Conservation (phyloP, 2,888 invertebrate species). For the Cosmia pyralina region DNA sequence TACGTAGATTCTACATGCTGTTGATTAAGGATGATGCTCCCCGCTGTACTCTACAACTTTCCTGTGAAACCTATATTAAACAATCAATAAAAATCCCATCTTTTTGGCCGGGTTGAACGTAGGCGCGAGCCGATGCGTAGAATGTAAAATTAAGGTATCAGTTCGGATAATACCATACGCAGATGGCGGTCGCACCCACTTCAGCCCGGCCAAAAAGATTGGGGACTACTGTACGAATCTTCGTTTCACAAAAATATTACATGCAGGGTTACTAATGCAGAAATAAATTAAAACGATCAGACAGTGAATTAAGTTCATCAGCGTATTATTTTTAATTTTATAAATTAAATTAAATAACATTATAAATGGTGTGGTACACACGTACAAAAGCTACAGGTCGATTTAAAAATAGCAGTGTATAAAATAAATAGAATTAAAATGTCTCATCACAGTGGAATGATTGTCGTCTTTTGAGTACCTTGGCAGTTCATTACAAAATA, state of each 20-base stretch:
- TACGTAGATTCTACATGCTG: neutral
- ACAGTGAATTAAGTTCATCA: conserved; percentile 15
- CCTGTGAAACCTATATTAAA: neutral
- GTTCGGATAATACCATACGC: no score
- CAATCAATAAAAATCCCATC: no score
- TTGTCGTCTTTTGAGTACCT: conserved; percentile 39
- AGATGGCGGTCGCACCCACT: no score
- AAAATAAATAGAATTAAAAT: conserved; percentile 13
- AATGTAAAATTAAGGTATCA: no score
- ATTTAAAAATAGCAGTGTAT: conserved; percentile 27
- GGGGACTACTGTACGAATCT: no score
- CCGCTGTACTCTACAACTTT: neutral
- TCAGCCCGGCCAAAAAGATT: no score
- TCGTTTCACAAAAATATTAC: neutral
- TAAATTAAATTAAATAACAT: conserved; percentile 28
- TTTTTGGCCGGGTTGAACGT: no score
- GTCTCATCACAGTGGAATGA: conserved; percentile 49
- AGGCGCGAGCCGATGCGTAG: no score
- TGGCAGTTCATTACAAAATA: neutral
- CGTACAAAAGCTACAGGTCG: conserved; percentile 56
- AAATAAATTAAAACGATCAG: conserved; percentile 28
- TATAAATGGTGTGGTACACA: conserved; percentile 40
- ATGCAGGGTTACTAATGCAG: neutral
- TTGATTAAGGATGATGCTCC: neutral
- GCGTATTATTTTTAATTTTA: conserved; percentile 40